Base-by-base conservation (phyloP, 2,888 invertebrate species). In the Philereme vetulata region DNA sequence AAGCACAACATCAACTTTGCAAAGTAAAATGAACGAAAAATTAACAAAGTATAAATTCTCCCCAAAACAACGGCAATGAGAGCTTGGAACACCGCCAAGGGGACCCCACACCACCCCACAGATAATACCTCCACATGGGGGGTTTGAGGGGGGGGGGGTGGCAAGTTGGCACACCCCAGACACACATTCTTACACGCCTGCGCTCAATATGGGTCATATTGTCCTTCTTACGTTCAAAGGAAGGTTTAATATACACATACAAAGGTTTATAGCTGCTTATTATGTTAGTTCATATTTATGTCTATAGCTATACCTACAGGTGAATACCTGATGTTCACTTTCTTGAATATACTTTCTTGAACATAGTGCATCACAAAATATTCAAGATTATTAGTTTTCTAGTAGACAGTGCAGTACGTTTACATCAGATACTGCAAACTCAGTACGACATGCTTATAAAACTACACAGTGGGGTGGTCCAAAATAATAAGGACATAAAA, bases 121-220 rank as follows among this genome's bases (percentile, higher is more conserved):
- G 78, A 83, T 82, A 81, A 81, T 81, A 77, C 81, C 78, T 80
- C 81, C 76, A 64, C 33, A n/a, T 8, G 59, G 60, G 62, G 60
- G 70, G 71, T n/a, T n/a, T n/a, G n/a, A n/a, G 70, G 79, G 68
- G 21, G 21, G 59, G 60, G 60, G 61, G 70, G 71, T 21, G 21
- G 21, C 21, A 21, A 69, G 79, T 68, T 65, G 67, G 64, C 58
- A 67, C 78, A 78, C 83, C 80, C 80, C 67, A 84, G 82, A 82
- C 85, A 84, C 73, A 86, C 79, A 86, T 86, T 85, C 86, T 81
- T 82, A 78, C 81, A 88, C 88, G 87, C 88, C 80, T 86, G 88
- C 88, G 86, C 88, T 76, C 73, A 71, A 89, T 85, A 69, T 90
- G 79, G 88, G 89, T 88, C 89, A 89, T 72, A 87, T 86, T 89